Percentiles rank a stretch among this genome's conserved stretches.
Evolutionary conservation across 2,797 vertebrate species (phyloP).

Genomic region (Neosilurus mollespiculum): DNA sequence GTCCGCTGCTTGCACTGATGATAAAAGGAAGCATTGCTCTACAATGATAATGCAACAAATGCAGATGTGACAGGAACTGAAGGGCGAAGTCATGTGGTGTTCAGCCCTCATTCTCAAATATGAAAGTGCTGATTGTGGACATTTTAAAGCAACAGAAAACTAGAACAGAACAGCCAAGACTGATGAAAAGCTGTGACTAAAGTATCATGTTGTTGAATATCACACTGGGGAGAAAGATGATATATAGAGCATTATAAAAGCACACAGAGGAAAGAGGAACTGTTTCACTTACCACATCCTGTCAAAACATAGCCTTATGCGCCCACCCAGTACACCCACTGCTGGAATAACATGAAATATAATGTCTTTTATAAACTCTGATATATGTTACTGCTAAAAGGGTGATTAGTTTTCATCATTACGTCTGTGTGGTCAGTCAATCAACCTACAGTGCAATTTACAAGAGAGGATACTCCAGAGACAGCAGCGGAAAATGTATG

Average conservation of each 20-base stretch:
- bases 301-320: constrained; percentile 11
- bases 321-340: constrained; percentile 34
- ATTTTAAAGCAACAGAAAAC: constrained; percentile 36
- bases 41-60: constrained; percentile 50
- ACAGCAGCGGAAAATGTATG: background rate
- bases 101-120: constrained; percentile 2
- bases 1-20: constrained; percentile 19
- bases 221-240: background rate
- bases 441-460: no score
- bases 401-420: background rate
- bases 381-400: background rate
- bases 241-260: constrained; percentile 11
- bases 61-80: constrained; percentile 52
- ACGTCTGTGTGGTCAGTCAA: background rate
- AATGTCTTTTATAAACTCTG: background rate
- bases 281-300: constrained; percentile 53
- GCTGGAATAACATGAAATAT: background rate
- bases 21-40: constrained; percentile 49
- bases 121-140: constrained; percentile 12
- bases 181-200: background rate
- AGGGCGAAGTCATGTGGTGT: constrained; percentile 19
- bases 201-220: constrained; percentile 10
- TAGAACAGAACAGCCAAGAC: background rate
- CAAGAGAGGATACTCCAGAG: background rate
- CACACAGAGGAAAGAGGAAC: constrained; percentile 14